Evolutionary conservation across 2,888 invertebrate species (phyloP).

Genomic region (Rutpela maculata): DNA sequence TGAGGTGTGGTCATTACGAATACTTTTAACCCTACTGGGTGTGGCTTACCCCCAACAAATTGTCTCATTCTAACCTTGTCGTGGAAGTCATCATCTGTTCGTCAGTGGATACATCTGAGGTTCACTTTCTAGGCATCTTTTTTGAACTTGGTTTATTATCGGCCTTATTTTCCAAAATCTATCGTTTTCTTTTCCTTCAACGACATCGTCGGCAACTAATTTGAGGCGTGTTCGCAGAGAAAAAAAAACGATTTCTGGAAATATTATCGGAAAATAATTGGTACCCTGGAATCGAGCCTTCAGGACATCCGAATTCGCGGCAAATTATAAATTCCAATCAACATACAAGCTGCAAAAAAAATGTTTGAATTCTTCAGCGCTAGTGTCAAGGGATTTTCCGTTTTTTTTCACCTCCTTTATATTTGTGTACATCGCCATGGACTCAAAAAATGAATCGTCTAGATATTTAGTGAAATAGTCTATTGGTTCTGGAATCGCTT

Average conservation of each 20-base stretch:
- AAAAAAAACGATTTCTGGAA: conserved; percentile 42
- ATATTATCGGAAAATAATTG: conserved; percentile 38
- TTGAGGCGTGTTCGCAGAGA: conserved; percentile 38
- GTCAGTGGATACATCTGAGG: conserved; percentile 25
- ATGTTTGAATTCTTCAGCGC: conserved; percentile 8
- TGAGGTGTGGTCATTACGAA: conserved; percentile 5
- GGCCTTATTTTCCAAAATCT: conserved; percentile 22
- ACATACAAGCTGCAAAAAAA: conserved; percentile 44
- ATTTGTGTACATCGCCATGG: conserved; percentile 44
- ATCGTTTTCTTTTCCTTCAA: conserved; percentile 37
- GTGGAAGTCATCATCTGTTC: conserved; percentile 61
- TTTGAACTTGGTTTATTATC: conserved; percentile 47
- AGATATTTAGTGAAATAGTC: conserved; percentile 45
- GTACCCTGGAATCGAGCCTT: conserved; percentile 36
- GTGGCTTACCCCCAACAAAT: conserved; percentile 51
- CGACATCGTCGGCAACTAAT: conserved; percentile 11
- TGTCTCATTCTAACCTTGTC: conserved; percentile 54
- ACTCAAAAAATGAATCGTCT: conserved; percentile 38
- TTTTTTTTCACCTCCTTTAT: conserved; percentile 33
- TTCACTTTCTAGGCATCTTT: conserved; percentile 42
- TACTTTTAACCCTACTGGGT: conserved; percentile 52
- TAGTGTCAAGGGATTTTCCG: conserved; percentile 10
- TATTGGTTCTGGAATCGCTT: conserved; percentile 25
- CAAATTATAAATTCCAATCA: conserved; percentile 44
- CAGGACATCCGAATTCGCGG: conserved; percentile 43